Base-by-base conservation (phyloP, 1,140 invertebrate species). In the Eumeta japonica region DNA sequence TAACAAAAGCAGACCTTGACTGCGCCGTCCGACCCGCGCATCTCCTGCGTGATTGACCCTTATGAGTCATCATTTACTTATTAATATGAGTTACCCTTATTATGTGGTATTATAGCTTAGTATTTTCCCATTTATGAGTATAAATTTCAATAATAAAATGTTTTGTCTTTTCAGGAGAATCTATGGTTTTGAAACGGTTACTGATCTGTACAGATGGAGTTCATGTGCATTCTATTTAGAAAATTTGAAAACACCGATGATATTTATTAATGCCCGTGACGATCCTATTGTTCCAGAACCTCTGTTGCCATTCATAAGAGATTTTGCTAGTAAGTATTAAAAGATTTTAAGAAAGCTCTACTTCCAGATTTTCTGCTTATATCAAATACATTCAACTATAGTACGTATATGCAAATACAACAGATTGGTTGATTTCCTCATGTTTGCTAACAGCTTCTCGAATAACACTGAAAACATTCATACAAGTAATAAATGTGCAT, bases 241-340 rank as follows among this genome's bases (percentile, higher is more conserved):
- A 11, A 84, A 85, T 46, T 86, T 94, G 18, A 73, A 81, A 18
- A 84, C 84, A 14, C 92, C 92, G 5, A 90, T 94, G 82, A 81
- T 95, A 43, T 90, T 94, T 55, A 83, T 95, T 14, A 95, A 95
- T 65, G 82, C 92, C 16, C 74, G 81, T 40, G 92, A 95, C 71
- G 92, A 95, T 76, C 92, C 92, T 1, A 79, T 95, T 17, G 86
- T 95, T 30, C 92, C 90, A 10, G 82, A 85, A 46, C 73, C 79
- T 10, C 66, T 94, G 3, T 61, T 89, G 31, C 74, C 82, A 12
- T 81, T 85, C 10, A 84, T 92, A 10, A 83, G 83, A 56, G 78
- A 86, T 35, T 83, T 83, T 79, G 85, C 86, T 48, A 78, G 89
- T 92, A 67, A 83, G 83, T 78, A 57, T 34, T 14, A 16, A n/a